phyloP scores from a whole-genome alignment of 2,888 invertebrate genomes.

The Limnephilus auricula region DNA sequence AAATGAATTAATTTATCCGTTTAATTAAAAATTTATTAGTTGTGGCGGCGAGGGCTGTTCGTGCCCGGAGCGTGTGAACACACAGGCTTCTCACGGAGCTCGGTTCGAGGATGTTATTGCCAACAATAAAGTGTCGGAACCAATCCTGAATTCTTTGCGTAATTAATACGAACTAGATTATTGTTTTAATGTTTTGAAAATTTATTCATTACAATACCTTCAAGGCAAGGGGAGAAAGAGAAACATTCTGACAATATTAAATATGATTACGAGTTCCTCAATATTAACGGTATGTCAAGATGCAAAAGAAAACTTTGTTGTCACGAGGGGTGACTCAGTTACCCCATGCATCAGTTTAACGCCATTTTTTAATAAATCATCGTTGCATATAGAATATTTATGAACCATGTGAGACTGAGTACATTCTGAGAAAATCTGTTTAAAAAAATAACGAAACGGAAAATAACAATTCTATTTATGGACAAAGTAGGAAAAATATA shows the following conservation, averaged over 20 bases:
- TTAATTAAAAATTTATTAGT: background rate
- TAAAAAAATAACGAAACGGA: too few relatives aligned
- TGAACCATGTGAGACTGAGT: too few relatives aligned
- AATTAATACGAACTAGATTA: background rate
- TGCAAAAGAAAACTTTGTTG: too few relatives aligned
- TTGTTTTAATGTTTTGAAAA: background rate
- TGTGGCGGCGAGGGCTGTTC: background rate
- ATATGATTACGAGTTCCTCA: background rate
- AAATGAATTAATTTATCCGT: constrained; percentile 12
- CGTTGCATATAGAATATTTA: too few relatives aligned
- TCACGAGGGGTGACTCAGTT: too few relatives aligned
- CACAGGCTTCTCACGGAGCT: background rate
- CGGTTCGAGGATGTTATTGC: background rate
- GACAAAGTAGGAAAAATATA: too few relatives aligned
- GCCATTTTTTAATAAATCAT: too few relatives aligned
- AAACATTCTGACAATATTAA: too few relatives aligned
- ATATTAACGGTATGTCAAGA: background rate
- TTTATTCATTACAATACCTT: background rate
- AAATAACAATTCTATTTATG: too few relatives aligned
- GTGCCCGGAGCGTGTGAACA: constrained; percentile 7
- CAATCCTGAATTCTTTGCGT: background rate
- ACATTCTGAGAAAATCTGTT: too few relatives aligned
- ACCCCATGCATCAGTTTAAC: too few relatives aligned
- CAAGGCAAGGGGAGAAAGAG: background rate
- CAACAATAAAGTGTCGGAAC: background rate